A percentile compares a stretch with the other conserved stretches of the same genome.
These are phyloP conservation scores for Ochropleura leucogaster DNA, from an alignment of 2,888 invertebrate species.

Conservation along the genomic window DNA sequence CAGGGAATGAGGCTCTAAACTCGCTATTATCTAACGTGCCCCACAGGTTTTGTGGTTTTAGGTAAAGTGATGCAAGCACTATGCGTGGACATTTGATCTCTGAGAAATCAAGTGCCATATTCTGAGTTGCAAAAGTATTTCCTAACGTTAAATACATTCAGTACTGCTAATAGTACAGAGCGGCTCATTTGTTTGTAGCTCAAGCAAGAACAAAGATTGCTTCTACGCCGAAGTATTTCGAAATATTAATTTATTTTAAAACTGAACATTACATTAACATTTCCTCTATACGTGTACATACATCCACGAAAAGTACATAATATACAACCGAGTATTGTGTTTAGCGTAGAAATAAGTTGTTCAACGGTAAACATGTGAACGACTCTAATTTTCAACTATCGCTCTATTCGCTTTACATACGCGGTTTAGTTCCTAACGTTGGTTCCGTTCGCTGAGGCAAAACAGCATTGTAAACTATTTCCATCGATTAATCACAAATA, in stretches of 20 bases:
- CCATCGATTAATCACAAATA: conserved; percentile 79
- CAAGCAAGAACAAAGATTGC: conserved; percentile 6
- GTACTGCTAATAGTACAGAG: neutral
- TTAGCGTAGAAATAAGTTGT: conserved; percentile 74
- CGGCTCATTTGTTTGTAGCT: conserved; percentile 18
- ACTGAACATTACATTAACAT: conserved; percentile 65
- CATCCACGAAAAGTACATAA: conserved; percentile 64
- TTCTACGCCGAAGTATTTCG: conserved; percentile 18
- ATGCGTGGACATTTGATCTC: conserved; percentile 45
- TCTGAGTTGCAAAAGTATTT: conserved; percentile 45
- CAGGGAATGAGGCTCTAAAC: conserved; percentile 10
- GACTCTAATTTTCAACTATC: conserved; percentile 63
- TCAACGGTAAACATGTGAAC: conserved; percentile 73
- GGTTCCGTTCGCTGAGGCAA: conserved; percentile 60
- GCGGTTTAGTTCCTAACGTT: conserved; percentile 67
- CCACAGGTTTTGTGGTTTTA: conserved; percentile 54
- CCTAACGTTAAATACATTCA: conserved; percentile 10
- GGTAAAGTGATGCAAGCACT: conserved; percentile 54
- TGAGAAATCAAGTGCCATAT: conserved; percentile 38
- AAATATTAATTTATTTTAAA: conserved; percentile 54
- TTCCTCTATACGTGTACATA: conserved; percentile 62
- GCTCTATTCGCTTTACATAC: conserved; percentile 73
- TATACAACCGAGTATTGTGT: conserved; percentile 72
- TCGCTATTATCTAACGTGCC: conserved; percentile 1
- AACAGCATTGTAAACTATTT: conserved; percentile 79